These are phyloP conservation scores for Mustelus asterias DNA, from an alignment of 2,113 vertebrate species.

Conservation along the genomic window DNA sequence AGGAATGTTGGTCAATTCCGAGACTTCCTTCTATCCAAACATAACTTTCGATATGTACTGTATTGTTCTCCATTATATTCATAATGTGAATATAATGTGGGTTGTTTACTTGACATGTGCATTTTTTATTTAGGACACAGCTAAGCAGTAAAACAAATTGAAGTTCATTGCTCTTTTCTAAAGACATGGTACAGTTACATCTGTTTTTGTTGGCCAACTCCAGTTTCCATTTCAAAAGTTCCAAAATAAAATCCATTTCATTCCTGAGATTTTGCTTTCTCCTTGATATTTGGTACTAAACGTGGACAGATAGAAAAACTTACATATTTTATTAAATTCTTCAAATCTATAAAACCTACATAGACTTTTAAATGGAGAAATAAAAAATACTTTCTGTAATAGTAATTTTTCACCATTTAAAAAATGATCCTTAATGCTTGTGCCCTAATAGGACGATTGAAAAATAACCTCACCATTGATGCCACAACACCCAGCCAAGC, in stretches of 20 bases:
- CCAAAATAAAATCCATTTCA: not conserved
- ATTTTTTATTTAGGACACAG: not conserved
- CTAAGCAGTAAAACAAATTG: not conserved
- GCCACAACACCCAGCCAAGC: not conserved
- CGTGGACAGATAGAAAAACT: not conserved
- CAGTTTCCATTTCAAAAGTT: not conserved
- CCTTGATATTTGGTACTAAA: not conserved
- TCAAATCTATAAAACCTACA: not conserved
- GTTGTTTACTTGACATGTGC: not conserved
- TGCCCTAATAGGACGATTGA: not conserved
- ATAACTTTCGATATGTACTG: not conserved
- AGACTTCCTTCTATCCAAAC: not conserved
- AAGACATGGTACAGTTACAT: not conserved
- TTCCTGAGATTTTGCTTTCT: slow-evolving; percentile 23
- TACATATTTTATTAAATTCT: not conserved
- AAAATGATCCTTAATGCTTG: not conserved
- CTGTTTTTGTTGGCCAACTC: not conserved
- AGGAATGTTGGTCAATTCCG: slow-evolving; percentile 17
- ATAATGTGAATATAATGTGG: not conserved
- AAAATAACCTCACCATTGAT: not conserved
- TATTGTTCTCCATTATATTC: not conserved
- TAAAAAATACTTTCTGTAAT: not conserved
- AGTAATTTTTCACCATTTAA: not conserved
- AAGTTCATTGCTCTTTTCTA: not conserved
- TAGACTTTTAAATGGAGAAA: not conserved